These are phyloP conservation scores for Formicarius rufipectus DNA, from an alignment of 2,113 vertebrate species.

Conservation along the genomic window DNA sequence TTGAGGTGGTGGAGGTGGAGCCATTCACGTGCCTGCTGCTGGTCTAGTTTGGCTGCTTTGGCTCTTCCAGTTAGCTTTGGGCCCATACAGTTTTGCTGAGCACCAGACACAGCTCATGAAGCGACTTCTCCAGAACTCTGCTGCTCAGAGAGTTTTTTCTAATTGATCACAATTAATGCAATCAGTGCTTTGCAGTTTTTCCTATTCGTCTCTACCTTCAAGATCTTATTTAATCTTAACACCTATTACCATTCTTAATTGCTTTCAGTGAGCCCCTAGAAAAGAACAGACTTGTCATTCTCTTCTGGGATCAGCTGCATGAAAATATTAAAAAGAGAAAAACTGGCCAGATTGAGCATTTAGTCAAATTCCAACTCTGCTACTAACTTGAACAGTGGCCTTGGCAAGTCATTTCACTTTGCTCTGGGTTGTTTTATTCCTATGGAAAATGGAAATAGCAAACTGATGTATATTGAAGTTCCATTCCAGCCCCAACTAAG, in stretches of 20 bases:
- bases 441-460: conserved; percentile 1
- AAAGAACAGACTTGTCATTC: background rate
- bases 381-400: background rate
- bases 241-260: conserved; percentile 15
- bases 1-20: background rate
- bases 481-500: background rate
- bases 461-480: background rate
- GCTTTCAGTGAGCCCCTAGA: background rate
- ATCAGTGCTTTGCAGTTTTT: conserved; percentile 9
- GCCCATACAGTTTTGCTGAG: background rate
- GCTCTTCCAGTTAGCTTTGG: background rate
- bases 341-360: background rate
- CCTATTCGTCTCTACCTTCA: background rate
- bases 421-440: background rate
- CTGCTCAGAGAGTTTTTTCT: background rate
- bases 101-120: background rate
- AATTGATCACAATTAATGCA: background rate
- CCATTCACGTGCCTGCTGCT: background rate
- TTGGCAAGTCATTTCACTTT: background rate
- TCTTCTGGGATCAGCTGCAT: background rate
- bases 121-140: background rate
- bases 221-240: conserved; percentile 28
- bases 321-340: background rate
- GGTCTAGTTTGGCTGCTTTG: background rate
- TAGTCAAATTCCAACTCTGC: background rate